Conservation (phyloP, 2,797 vertebrate species). For the Sebastes steindachneri region DNA sequence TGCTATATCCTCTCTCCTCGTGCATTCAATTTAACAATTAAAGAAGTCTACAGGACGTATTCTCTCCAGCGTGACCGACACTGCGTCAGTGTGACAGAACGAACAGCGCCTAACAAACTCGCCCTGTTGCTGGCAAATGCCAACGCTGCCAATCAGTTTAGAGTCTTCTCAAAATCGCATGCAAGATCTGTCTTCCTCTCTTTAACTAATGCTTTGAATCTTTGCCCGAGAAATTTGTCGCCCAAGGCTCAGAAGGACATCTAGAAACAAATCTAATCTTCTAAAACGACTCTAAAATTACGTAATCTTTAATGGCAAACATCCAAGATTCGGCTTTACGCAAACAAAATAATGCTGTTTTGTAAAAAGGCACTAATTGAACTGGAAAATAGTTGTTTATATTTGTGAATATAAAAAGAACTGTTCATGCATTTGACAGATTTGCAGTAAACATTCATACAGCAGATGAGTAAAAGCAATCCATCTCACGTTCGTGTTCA, state of each 20-base stretch:
- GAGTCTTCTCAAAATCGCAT: slow-evolving; percentile 43
- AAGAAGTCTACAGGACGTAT: slow-evolving; percentile 8
- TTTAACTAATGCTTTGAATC: slow-evolving; percentile 42
- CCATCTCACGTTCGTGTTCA: neutral
- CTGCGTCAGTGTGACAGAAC: slow-evolving; percentile 18
- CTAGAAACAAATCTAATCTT: slow-evolving; percentile 66
- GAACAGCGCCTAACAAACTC: slow-evolving; percentile 36
- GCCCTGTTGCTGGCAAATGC: slow-evolving; percentile 57
- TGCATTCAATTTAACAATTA: slow-evolving; percentile 29
- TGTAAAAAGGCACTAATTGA: slow-evolving; percentile 1
- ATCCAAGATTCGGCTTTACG: slow-evolving; percentile 31
- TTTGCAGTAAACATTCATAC: neutral
- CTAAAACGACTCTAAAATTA: slow-evolving; percentile 43
- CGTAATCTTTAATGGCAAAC: slow-evolving; percentile 56
- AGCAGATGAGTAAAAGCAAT: neutral
- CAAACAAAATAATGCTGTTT: neutral
- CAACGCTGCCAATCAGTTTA: slow-evolving; percentile 68
- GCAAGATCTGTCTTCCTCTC: slow-evolving; percentile 39
- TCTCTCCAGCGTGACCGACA: slow-evolving; percentile 19
- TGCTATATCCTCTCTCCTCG: neutral
- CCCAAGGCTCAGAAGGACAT: slow-evolving; percentile 59
- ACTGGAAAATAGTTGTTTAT: neutral
- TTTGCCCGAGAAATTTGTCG: slow-evolving; percentile 24
- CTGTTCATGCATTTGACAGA: neutral
- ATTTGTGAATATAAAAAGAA: neutral